phyloP scores from a whole-genome alignment of 2,797 vertebrate genomes.

The Anabas testudineus region DNA sequence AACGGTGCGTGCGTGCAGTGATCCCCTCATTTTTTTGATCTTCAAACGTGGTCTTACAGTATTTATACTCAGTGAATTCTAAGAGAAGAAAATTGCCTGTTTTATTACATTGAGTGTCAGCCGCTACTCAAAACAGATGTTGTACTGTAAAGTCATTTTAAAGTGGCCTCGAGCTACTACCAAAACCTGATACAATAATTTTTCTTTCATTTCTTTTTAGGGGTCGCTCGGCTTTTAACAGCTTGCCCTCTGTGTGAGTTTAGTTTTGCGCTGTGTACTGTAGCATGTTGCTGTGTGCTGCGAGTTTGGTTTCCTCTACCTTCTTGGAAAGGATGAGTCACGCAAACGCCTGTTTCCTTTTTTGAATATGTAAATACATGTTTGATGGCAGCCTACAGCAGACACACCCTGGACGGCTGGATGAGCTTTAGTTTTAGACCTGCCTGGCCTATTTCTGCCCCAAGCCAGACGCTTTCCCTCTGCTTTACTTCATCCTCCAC shows the following conservation, averaged over 20 bases:
- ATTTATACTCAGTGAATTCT: slow-evolving; percentile 42
- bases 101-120: slow-evolving; percentile 58
- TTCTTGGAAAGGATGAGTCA: slow-evolving; percentile 74
- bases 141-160: slow-evolving; percentile 60
- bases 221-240: not conserved
- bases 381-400: slow-evolving; percentile 56
- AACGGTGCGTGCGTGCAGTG: slow-evolving; percentile 25
- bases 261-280: slow-evolving; percentile 11
- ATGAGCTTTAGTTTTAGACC: slow-evolving; percentile 59
- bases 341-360: slow-evolving; percentile 60
- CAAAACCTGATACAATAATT: slow-evolving; percentile 42
- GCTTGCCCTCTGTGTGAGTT: slow-evolving; percentile 13
- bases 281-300: slow-evolving; percentile 6
- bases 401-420: slow-evolving; percentile 60
- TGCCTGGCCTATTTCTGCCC: slow-evolving; percentile 64
- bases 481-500: slow-evolving; percentile 50
- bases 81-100: slow-evolving; percentile 46
- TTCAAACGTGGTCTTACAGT: slow-evolving; percentile 42
- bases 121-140: slow-evolving; percentile 64
- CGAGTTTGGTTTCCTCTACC: slow-evolving; percentile 59
- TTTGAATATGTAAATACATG: slow-evolving; percentile 75
- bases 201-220: slow-evolving; percentile 36
- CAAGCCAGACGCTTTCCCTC: slow-evolving; percentile 45
- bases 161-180: slow-evolving; percentile 58
- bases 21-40: slow-evolving; percentile 44